These are phyloP conservation scores for Podarcis raffonei DNA, from an alignment of 2,113 vertebrate genomes.

Conservation along the genomic window DNA sequence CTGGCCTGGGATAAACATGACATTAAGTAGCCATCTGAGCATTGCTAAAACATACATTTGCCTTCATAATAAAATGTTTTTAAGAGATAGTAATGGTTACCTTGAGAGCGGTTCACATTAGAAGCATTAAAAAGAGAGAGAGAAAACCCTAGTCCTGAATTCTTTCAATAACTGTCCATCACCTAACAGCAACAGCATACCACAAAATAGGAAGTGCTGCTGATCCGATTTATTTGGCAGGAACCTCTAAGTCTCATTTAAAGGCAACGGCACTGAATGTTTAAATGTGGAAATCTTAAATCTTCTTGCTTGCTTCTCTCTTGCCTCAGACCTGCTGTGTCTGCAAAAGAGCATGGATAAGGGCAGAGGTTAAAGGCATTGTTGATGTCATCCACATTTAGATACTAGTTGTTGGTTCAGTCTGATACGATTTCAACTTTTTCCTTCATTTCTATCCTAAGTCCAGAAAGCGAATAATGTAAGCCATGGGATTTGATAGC, in stretches of 20 bases:
- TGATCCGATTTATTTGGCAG: constrained; percentile 1
- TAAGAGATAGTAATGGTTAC: constrained; percentile 70
- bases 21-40: constrained; percentile 74
- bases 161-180: constrained; percentile 68
- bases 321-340: background rate
- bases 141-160: constrained; percentile 57
- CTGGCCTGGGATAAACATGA: constrained; percentile 55
- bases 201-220: background rate
- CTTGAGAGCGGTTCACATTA: constrained; percentile 64
- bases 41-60: constrained; percentile 57
- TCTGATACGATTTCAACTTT: background rate
- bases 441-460: no score
- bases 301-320: background rate
- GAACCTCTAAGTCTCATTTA: background rate
- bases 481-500: no score
- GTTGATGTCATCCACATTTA: background rate
- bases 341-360: background rate
- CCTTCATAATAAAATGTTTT: constrained; percentile 72
- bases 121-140: constrained; percentile 43
- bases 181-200: constrained; percentile 22
- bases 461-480: background rate
- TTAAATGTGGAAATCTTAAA: constrained; percentile 1
- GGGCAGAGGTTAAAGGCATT: background rate
- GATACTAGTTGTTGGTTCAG: background rate
- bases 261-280: background rate